Base-by-base conservation (phyloP, 2,113 vertebrate genomes). In the Acrocephalus kingi region DNA sequence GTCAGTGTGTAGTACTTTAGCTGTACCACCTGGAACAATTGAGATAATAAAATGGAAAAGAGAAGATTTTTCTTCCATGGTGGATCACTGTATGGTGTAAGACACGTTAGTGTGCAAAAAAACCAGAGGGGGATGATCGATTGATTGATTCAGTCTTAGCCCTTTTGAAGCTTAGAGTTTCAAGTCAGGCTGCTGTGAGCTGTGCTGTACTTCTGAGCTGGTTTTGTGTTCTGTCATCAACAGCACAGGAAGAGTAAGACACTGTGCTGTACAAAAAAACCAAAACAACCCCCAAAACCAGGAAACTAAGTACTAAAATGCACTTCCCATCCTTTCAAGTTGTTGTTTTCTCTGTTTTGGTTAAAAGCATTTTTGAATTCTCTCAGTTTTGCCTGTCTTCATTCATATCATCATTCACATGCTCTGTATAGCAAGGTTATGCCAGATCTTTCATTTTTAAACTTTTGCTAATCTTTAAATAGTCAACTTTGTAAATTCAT, bases 401-500 rank as follows among this genome's bases (percentile, higher is more conserved):
- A 41, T 56, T 86, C 30, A 15, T 54, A 24, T 52, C 18, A 51
- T 37, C 14, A 73, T 43, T 73, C n/a, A 69, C 1, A 5, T 55
- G 14, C 12, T 90, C 27, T 82, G 21, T 77, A 61, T 10, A 89
- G 51, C 13, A 72, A 67, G 12, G 8, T 24, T 83, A 43, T 63
- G 35, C 19, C 55, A 90, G 59, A 54, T 77, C 27, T 85, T 66
- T 62, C 0, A 0, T 0, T 90, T 90, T 93, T 41, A 78, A 90
- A 88, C 30, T 74, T 71, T 14, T 63, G 27, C 15, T 90, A 67
- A 85, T 94, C 59, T 93, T 86, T 77, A 90, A 93, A 87, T 56
- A 83, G 61, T 59, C 71, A 90, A 71, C 30, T 55, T 86, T 52
- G 27, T 83, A 91, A 93, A 88, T 90, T 90, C 46, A 77, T 95